Base-by-base conservation (phyloP, 2,113 vertebrate genomes). In the Gila orcuttii region DNA sequence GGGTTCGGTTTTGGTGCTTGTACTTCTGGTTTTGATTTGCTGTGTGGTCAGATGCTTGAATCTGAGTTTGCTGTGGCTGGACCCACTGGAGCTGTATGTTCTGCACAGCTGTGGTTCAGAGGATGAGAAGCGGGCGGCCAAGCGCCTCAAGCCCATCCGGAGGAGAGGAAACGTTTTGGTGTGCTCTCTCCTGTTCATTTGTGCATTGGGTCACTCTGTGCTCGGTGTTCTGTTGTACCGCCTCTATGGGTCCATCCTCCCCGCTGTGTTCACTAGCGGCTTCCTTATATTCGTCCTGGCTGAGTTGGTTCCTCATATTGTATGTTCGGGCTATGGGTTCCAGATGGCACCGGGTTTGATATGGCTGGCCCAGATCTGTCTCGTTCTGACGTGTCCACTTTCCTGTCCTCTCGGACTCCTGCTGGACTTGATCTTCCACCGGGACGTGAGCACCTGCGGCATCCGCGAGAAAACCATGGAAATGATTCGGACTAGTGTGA, bases 71-170 rank as follows among this genome's bases (percentile, higher is more conserved):
- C 90, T 97, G 82, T 94, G 93, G 92, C 92, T 96, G 64, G 96
- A 97, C 86, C 96, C 97, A 0, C 91, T 94, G 81, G 96, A 97
- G 91, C 95, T 98, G 2, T 96, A 96, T 86, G 95, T 97, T 64
- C 90, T 98, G 8, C 96, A 96, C 86, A 96, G 96, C 91, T 96
- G 95, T 80, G 97, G 97, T 0, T 95, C 96, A 0, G 96, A 97
- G 90, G 93, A 94, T 31, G 97, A 97, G 93, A 96, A 97, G 5
- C 92, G 91, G 28, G 91, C 93, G 2, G 96, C 96, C 33, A 95
- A 95, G 90, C 94, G 95, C 3, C 91, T 97, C 89, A 95, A 97
- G 89, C 95, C 96, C 0, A 79, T 96, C 36, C 82, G 97, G 86
- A 96, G 97, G 87, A 93, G 95, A 80, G 96, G 96, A 0, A 94